Conservation (phyloP, 64 coral and sea anemone genomes). For the Pocillopora verrucosa region DNA sequence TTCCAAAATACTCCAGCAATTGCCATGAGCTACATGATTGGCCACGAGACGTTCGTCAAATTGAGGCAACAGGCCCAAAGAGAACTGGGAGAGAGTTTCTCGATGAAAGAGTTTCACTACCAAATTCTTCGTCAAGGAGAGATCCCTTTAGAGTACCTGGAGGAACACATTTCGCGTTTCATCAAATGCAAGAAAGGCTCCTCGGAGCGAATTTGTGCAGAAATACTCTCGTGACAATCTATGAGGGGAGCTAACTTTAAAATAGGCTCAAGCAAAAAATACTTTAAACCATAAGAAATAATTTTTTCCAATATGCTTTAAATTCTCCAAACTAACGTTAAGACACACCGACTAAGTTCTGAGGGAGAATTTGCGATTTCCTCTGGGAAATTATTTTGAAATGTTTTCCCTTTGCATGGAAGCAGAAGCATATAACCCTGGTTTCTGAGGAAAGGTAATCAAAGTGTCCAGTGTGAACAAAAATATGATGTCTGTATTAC, state of each 20-base stretch:
- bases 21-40: constrained; percentile 58
- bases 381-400: too few relatives aligned
- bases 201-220: background rate
- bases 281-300: too few relatives aligned
- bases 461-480: too few relatives aligned
- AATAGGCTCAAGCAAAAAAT: too few relatives aligned
- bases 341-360: too few relatives aligned
- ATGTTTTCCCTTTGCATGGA: too few relatives aligned
- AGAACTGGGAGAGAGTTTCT: constrained; percentile 47
- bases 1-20: constrained; percentile 44
- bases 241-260: background rate
- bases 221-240: constrained; percentile 17
- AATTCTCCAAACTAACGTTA: too few relatives aligned
- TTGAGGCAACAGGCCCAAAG: constrained; percentile 37
- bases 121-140: constrained; percentile 61
- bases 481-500: too few relatives aligned
- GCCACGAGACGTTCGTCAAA: constrained; percentile 36
- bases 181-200: constrained; percentile 43
- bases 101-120: constrained; percentile 63
- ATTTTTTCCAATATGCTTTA: too few relatives aligned
- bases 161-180: constrained; percentile 26
- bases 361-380: too few relatives aligned
- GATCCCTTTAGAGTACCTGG: constrained; percentile 40
- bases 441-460: too few relatives aligned
- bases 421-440: too few relatives aligned